Evolutionary conservation across 2,888 invertebrate species (phyloP).

Genomic region (Gisinianus flammeolus): DNA sequence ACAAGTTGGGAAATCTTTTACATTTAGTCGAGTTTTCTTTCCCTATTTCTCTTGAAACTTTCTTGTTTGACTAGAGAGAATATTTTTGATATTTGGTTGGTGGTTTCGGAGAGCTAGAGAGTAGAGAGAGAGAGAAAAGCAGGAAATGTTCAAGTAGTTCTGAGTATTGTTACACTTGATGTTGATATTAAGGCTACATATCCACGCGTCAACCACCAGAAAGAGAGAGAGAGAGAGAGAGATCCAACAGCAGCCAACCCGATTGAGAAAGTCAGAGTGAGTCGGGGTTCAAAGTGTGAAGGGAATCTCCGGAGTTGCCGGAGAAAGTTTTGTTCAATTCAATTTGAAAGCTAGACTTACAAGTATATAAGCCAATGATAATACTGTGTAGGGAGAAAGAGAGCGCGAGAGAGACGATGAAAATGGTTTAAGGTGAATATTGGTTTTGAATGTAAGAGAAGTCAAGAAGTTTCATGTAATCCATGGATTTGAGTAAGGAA

Average conservation of each 20-base stretch:
- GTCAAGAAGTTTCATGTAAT: slow-evolving; percentile 36
- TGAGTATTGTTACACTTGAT: not conserved
- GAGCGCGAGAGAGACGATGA: not conserved
- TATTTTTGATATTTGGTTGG: not conserved
- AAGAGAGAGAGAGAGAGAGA: too few species aligned
- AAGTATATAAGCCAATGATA: slow-evolving; percentile 3
- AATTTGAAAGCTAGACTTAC: not conserved
- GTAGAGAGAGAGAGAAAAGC: not conserved
- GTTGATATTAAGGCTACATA: not conserved
- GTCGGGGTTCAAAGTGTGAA: not conserved
- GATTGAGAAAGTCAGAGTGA: not conserved
- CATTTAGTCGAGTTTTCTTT: too few species aligned
- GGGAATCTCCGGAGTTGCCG: not conserved
- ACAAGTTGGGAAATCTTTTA: too few species aligned
- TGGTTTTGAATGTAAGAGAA: slow-evolving; percentile 22
- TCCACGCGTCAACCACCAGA: not conserved
- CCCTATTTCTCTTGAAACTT: too few species aligned
- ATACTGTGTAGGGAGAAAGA: not conserved
- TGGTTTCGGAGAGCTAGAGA: not conserved
- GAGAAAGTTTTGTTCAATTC: not conserved
- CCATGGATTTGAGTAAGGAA: slow-evolving; percentile 21
- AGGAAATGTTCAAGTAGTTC: slow-evolving; percentile 7
- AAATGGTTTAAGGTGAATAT: slow-evolving; percentile 9
- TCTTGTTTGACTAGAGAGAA: not conserved
- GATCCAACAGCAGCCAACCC: not conserved